A percentile compares a stretch with the other conserved stretches of the same genome.
Conservation (phyloP, 2,888 invertebrate genomes). For the Sinhomidia bicolor region DNA sequence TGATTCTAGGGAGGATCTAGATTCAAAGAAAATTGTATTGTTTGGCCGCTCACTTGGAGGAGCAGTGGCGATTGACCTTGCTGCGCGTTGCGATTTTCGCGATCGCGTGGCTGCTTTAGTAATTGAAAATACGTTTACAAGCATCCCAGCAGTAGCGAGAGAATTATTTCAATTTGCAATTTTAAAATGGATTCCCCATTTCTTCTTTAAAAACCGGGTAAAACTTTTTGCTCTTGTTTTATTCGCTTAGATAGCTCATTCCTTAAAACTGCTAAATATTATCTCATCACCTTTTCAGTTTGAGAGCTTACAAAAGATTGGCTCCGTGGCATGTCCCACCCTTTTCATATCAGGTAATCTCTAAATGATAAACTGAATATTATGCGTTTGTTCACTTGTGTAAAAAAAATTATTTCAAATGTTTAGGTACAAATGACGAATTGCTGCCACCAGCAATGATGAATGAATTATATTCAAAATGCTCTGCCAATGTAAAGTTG, state of each 20-base stretch:
- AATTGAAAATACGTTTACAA: constrained; percentile 97
- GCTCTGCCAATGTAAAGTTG: constrained; percentile 89
- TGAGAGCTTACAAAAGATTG: constrained; percentile 86
- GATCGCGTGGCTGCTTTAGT: constrained; percentile 92
- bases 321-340: constrained; percentile 88
- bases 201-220: constrained; percentile 96
- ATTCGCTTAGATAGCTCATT: too few relatives aligned
- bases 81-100: constrained; percentile 88
- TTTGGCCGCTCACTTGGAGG: constrained; percentile 96
- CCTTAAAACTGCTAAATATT: too few relatives aligned
- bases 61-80: constrained; percentile 94
- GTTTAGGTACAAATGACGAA: constrained; percentile 86
- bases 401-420: too few relatives aligned
- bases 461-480: constrained; percentile 88
- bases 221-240: too few relatives aligned
- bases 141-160: constrained; percentile 95
- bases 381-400: too few relatives aligned
- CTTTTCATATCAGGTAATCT: constrained; percentile 94
- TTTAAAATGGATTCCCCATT: constrained; percentile 89
- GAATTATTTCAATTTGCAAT: constrained; percentile 89
- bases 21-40: constrained; percentile 91
- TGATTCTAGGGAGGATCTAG: constrained; percentile 90
- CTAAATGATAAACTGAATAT: constrained; percentile 89
- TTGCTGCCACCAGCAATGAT: constrained; percentile 96
- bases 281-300: constrained; percentile 81